Percentiles rank a stretch among this genome's conserved stretches.
Evolutionary conservation across 2,113 vertebrate species (phyloP).

Genomic region (Arizona elegans): DNA sequence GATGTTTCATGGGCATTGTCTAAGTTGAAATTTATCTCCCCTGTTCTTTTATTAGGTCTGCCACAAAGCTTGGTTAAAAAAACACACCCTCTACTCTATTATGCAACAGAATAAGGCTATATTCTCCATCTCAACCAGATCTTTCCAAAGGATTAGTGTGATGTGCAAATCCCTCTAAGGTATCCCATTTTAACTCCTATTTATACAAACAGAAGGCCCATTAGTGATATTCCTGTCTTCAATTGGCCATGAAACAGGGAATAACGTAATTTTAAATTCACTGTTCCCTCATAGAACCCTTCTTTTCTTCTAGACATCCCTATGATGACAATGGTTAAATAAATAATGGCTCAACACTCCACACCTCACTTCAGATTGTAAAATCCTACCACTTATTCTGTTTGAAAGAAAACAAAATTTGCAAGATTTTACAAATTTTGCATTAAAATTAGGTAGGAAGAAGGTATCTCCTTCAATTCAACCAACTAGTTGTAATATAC

Average conservation of each 20-base stretch:
- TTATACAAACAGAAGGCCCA: not conserved
- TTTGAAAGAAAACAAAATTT: not conserved
- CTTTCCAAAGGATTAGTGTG: not conserved
- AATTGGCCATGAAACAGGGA: not conserved
- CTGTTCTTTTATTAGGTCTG: not conserved
- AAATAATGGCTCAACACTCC: not conserved
- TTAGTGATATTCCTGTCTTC: not conserved
- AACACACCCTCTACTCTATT: not conserved
- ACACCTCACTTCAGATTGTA: not conserved
- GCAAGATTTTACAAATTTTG: not conserved
- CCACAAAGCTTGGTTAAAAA: not conserved
- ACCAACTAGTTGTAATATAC: not conserved
- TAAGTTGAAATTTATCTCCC: not conserved
- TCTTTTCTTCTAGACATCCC: not conserved
- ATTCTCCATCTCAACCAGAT: not conserved
- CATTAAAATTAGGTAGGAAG: not conserved
- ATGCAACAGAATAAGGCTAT: not conserved
- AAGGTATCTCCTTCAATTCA: not conserved
- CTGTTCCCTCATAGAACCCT: not conserved
- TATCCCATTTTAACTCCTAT: not conserved
- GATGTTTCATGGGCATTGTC: not conserved
- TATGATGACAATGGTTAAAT: not conserved
- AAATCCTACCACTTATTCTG: not conserved
- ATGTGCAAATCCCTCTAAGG: not conserved
- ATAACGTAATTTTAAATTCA: not conserved